Base-by-base conservation (phyloP, 2,113 vertebrate genomes). In the Apodemus sylvaticus region DNA sequence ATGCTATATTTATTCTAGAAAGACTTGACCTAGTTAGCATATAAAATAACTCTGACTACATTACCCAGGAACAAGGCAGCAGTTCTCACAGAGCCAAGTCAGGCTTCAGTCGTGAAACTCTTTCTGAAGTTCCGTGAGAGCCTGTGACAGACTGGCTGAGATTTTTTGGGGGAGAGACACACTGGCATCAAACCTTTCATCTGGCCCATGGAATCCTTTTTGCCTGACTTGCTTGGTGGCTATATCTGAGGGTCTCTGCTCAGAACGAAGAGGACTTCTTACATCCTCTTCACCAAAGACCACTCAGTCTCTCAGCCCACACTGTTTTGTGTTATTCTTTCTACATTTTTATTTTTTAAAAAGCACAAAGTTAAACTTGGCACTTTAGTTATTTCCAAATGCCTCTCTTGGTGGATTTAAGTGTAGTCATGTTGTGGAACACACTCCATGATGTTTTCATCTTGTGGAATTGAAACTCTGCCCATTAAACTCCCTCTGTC, bases 21-120 rank as follows among this genome's bases (percentile, higher is more conserved):
- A 92, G 31, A 55, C 64, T 89, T 87, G 87, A 29, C 86, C 92
- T 85, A 53, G 70, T 94, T 88, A 94, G 58, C 13, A 16, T 39
- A 62, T 45, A 76, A 91, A 78, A 82, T 14, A 71, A 92, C 79
- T 71, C 96, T 87, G 83, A 83, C 2, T n/a, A 22, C 26, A 14
- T 39, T 89, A 83, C 58, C 88, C 78, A 62, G 77, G 79, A 85
- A 42, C 58, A 60, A 77, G 48, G 79, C 87, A 64, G 64, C 62
- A 22, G 42, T 34, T 76, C 48, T 76, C 31, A 7, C 31, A 70
- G 42, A 85, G 10, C 45, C 79, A 66, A 66, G 16, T 31, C 64
- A 51, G 53, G 42, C 39, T 82, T 91, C 11, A 73, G 34, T 62
- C 39, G 34, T 7, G 9, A 51, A 17, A 26, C 51, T 73, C n/a